A percentile compares a stretch with the other conserved stretches of the same genome.
Conservation (phyloP, 2,888 invertebrate genomes). For the Limnephilus marmoratus region DNA sequence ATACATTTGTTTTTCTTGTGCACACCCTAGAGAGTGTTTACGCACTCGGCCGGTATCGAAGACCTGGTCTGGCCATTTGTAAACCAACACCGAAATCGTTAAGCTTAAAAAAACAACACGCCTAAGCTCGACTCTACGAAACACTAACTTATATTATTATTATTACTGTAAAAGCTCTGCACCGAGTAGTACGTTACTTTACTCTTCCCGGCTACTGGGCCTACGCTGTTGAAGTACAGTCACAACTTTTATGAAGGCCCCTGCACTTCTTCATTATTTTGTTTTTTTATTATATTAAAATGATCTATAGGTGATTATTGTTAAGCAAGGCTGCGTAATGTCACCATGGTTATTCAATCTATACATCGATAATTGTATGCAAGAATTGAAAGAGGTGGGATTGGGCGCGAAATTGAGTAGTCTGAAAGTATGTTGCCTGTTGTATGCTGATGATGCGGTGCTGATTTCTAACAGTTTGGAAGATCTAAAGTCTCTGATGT, state of each 20-base stretch:
- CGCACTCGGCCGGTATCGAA: conserved; percentile 29
- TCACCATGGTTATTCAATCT: no score
- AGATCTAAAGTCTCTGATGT: no score
- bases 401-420: no score
- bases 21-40: background rate
- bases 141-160: conserved; percentile 9
- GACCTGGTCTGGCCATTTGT: conserved; percentile 62
- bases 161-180: conserved; percentile 33
- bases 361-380: no score
- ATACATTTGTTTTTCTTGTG: background rate
- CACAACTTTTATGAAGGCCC: background rate
- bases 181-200: conserved; percentile 11
- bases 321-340: no score
- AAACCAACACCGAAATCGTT: conserved; percentile 64
- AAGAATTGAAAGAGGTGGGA: no score
- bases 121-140: conserved; percentile 13
- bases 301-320: no score
- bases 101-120: conserved; percentile 63
- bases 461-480: no score
- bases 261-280: background rate
- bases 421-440: no score
- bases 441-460: no score
- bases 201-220: background rate
- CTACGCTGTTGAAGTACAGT: background rate
- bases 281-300: background rate